phyloP scores from a whole-genome alignment of 2,797 vertebrate genomes.

The Trachurus trachurus region DNA sequence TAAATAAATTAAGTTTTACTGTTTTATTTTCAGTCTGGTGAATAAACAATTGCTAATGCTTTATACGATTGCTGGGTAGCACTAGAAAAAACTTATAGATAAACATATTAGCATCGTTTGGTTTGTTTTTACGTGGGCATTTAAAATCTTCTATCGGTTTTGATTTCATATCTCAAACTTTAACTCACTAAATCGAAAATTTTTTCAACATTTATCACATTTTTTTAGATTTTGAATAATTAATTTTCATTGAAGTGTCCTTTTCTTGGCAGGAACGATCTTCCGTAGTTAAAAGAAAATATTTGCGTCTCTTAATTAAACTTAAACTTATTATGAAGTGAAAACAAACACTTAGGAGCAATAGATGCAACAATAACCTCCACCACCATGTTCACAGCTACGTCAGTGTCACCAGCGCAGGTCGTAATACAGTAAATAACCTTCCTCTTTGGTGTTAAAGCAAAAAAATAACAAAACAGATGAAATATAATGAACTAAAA shows the following conservation, averaged over 20 bases:
- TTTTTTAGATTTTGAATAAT: no score
- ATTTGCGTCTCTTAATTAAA: no score
- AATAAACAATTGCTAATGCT: no score
- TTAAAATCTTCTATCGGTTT: no score
- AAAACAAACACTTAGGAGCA: not conserved
- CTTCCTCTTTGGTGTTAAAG: not conserved
- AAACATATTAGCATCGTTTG: no score
- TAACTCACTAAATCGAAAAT: no score
- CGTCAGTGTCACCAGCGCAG: slow-evolving; percentile 27
- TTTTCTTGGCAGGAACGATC: slow-evolving; percentile 6
- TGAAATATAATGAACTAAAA: not conserved
- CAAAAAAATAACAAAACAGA: not conserved
- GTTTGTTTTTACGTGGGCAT: no score
- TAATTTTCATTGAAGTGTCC: not conserved
- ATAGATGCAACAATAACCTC: not conserved
- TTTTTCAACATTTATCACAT: no score
- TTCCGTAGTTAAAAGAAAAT: not conserved
- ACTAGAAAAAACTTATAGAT: no score
- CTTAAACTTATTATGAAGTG: not conserved
- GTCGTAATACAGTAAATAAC: not conserved
- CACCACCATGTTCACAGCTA: not conserved
- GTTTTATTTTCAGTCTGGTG: no score
- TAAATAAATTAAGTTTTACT: no score
- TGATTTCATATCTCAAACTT: not conserved
- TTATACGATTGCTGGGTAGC: no score